These are phyloP conservation scores for Drosophila peninsularis DNA, from an alignment of 2,888 invertebrate species.

Conservation along the genomic window DNA sequence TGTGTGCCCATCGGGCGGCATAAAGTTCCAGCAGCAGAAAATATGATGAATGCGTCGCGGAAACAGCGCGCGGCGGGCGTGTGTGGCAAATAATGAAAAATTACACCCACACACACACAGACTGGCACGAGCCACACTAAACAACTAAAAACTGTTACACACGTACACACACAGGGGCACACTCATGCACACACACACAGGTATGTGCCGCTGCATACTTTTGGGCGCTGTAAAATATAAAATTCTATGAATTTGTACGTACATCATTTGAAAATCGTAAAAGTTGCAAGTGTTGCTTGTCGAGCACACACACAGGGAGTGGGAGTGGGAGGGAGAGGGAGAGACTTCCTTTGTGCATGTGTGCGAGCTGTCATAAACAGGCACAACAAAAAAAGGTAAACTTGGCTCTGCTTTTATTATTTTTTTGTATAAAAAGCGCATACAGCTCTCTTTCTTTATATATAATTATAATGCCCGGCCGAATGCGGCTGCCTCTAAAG, in stretches of 20 bases:
- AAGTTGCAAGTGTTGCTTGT: constrained; percentile 74
- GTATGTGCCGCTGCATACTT: constrained; percentile 54
- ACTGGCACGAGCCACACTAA: constrained; percentile 37
- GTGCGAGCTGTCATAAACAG: constrained; percentile 70
- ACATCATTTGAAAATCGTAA: constrained; percentile 83
- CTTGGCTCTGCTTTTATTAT: constrained; percentile 57
- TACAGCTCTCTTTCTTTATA: constrained; percentile 58
- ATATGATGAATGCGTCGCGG: constrained; percentile 68
- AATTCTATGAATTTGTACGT: constrained; percentile 83
- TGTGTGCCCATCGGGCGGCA: constrained; percentile 42
- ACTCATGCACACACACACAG: constrained; percentile 5
- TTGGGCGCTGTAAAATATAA: constrained; percentile 82
- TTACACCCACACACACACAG: constrained; percentile 33
- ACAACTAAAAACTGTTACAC: constrained; percentile 61
- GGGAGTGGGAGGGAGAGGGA: no score
- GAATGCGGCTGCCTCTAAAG: constrained; percentile 56
- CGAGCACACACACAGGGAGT: constrained; percentile 26
- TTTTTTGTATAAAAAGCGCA: constrained; percentile 63
- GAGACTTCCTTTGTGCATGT: constrained; percentile 10
- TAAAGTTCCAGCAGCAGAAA: constrained; percentile 35
- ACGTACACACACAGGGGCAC: constrained; percentile 11
- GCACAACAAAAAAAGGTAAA: constrained; percentile 59
- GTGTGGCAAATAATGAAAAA: constrained; percentile 73
- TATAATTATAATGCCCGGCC: constrained; percentile 71
- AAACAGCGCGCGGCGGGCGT: constrained; percentile 42